These are phyloP conservation scores for Emydocephalus ijimae DNA, from an alignment of 2,113 vertebrate genomes.

Conservation along the genomic window DNA sequence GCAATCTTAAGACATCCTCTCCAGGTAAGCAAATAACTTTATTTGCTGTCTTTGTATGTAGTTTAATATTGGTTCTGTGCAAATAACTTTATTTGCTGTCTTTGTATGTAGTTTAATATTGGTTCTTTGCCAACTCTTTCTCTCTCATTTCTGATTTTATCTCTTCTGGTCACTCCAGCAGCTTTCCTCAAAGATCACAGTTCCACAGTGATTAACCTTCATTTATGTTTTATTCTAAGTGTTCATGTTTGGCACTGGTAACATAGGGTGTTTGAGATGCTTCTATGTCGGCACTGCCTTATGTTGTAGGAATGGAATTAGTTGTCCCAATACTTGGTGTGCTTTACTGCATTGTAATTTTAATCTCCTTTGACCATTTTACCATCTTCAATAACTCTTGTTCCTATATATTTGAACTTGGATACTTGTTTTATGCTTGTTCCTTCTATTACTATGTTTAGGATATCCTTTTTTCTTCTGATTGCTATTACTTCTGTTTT, in stretches of 20 bases:
- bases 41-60: neutral
- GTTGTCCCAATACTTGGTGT: neutral
- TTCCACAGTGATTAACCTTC: neutral
- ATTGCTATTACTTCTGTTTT: neutral
- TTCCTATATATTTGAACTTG: neutral
- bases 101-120: neutral
- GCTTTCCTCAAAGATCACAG: neutral
- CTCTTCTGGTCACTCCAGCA: neutral
- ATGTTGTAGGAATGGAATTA: neutral
- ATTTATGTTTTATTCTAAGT: too few relatives aligned
- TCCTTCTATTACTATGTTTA: neutral
- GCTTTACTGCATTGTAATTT: neutral
- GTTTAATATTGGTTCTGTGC: neutral
- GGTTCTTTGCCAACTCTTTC: neutral
- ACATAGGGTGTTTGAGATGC: neutral
- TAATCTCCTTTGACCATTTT: neutral
- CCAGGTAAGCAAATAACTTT: neutral
- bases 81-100: neutral
- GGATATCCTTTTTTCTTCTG: neutral
- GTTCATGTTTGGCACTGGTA: neutral
- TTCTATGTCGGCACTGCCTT: neutral
- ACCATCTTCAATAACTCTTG: neutral
- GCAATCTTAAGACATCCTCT: neutral
- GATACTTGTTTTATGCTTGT: neutral
- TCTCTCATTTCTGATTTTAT: neutral